phyloP scores from a whole-genome alignment of 2,113 vertebrate genomes.

The Sprattus sprattus region DNA sequence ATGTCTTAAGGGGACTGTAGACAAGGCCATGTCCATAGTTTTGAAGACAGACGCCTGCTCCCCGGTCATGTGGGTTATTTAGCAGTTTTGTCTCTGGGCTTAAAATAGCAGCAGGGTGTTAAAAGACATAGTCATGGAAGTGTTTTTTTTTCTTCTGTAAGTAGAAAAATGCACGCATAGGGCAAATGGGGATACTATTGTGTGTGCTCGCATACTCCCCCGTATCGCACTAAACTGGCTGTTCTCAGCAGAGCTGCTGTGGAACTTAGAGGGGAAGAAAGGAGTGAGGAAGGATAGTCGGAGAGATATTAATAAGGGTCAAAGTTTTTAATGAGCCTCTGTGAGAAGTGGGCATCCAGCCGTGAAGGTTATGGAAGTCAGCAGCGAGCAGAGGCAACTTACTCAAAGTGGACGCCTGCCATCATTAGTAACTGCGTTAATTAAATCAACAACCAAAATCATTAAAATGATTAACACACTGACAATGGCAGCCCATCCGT shows the following conservation, averaged over 20 bases:
- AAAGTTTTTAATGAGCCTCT: slow-evolving; percentile 47
- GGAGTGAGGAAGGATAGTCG: neutral
- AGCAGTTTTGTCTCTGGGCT: slow-evolving; percentile 1
- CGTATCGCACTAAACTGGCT: neutral
- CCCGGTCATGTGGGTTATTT: neutral
- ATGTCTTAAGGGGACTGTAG: neutral
- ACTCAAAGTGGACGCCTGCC: slow-evolving; percentile 39
- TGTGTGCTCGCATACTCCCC: neutral
- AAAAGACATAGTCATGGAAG: neutral
- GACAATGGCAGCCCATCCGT: slow-evolving; percentile 59
- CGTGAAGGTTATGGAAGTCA: slow-evolving; percentile 29
- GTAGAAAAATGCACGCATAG: neutral
- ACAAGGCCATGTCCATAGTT: neutral
- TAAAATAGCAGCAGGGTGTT: neutral
- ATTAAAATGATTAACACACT: slow-evolving; percentile 58
- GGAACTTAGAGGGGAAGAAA: neutral
- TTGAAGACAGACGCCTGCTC: neutral
- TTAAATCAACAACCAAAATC: slow-evolving; percentile 67
- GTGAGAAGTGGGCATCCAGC: slow-evolving; percentile 30
- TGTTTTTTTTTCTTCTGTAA: neutral
- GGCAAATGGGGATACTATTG: neutral
- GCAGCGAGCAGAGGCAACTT: neutral
- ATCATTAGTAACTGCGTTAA: slow-evolving; percentile 60
- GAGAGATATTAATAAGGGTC: slow-evolving; percentile 40
- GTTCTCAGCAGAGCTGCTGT: neutral